A percentile compares a stretch with the other conserved stretches of the same genome.
These are phyloP conservation scores for Bombus consobrinus DNA, from an alignment of 1,140 invertebrate genomes.

Conservation along the genomic window DNA sequence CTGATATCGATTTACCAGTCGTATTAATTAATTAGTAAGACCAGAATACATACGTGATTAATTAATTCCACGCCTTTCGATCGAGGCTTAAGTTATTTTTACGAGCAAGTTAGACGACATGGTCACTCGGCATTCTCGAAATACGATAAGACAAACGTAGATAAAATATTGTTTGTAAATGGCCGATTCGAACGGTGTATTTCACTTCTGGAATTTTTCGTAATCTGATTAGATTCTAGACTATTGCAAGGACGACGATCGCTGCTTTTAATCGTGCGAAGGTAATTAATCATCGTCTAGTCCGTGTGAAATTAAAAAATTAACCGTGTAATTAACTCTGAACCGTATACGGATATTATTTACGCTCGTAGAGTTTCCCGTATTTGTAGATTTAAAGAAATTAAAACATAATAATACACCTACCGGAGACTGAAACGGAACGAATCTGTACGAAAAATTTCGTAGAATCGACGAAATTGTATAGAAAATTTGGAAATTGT, in stretches of 20 bases:
- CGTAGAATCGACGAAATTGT: no score
- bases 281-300: neutral
- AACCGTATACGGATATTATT: no score
- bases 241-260: neutral
- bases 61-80: neutral
- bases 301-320: neutral
- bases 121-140: neutral
- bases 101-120: neutral
- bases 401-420: accelerated
- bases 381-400: no score
- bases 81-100: slow-evolving; percentile 7
- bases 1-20: neutral
- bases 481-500: accelerated
- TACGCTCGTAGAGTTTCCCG: accelerated
- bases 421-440: accelerated
- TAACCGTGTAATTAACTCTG: no score
- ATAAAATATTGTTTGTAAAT: slow-evolving; percentile 29
- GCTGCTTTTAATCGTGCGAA: neutral
- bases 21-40: neutral
- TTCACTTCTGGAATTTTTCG: slow-evolving; percentile 19
- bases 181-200: slow-evolving; percentile 4
- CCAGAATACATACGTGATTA: neutral
- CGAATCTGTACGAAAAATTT: no score
- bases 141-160: slow-evolving; percentile 22
- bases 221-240: slow-evolving; percentile 15